These are phyloP conservation scores for Potorous gilbertii DNA, from an alignment of 2,797 vertebrate genomes.

Conservation along the genomic window DNA sequence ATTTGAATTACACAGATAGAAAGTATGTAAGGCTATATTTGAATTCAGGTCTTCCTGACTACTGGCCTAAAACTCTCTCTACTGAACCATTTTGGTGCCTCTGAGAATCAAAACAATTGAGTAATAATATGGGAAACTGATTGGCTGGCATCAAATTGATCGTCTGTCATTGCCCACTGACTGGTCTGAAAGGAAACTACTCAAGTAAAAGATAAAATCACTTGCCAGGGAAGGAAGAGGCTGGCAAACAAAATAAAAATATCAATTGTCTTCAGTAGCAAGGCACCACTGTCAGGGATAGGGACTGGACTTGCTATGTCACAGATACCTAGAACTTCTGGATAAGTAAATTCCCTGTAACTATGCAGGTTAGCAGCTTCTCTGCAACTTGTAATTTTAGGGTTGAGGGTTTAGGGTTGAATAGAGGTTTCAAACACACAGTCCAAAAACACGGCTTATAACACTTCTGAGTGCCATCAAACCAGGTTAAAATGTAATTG, in stretches of 20 bases:
- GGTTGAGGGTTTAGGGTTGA: no score
- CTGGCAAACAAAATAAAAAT: not conserved
- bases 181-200: not conserved
- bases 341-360: not conserved
- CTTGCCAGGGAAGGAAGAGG: not conserved
- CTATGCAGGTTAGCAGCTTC: not conserved
- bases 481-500: not conserved
- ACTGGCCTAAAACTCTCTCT: not conserved
- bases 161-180: not conserved
- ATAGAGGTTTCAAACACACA: no score
- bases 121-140: not conserved
- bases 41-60: not conserved
- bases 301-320: not conserved
- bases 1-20: not conserved
- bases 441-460: no score
- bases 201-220: not conserved
- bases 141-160: not conserved
- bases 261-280: not conserved
- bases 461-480: not conserved
- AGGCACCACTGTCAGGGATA: not conserved
- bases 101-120: not conserved
- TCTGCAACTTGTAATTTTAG: not conserved
- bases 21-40: not conserved
- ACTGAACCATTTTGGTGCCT: not conserved
- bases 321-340: not conserved